phyloP scores from a whole-genome alignment of 1,140 invertebrate species.

The Augochlora pura region DNA sequence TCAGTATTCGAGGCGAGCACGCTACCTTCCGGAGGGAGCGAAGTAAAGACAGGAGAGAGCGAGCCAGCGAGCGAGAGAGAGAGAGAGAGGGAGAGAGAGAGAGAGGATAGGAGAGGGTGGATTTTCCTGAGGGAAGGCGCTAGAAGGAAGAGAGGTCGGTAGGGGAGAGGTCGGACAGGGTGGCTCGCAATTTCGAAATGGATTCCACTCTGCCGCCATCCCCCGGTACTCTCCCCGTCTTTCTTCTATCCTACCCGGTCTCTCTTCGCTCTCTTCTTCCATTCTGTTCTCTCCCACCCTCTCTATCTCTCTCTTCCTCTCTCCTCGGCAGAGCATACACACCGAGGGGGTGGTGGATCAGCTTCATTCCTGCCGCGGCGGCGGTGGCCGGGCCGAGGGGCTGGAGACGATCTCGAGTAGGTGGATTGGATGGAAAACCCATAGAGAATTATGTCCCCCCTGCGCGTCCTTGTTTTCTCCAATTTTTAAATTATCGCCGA shows the following conservation, averaged over 20 bases:
- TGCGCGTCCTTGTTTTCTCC: slow-evolving; percentile 9
- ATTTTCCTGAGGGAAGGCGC: slow-evolving; percentile 45
- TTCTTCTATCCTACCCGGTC: slow-evolving; percentile 33
- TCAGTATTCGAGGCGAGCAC: slow-evolving; percentile 77
- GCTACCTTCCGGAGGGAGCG: slow-evolving; percentile 54
- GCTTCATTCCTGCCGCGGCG: slow-evolving; percentile 57
- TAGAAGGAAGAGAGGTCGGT: slow-evolving; percentile 60
- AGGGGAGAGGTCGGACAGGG: slow-evolving; percentile 67
- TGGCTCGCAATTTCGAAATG: slow-evolving; percentile 80
- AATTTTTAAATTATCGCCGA: slow-evolving; percentile 37
- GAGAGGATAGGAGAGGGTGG: slow-evolving; percentile 26
- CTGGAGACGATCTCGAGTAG: slow-evolving; percentile 57
- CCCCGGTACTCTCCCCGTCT: slow-evolving; percentile 29
- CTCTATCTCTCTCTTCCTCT: slow-evolving; percentile 38
- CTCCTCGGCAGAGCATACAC: background rate
- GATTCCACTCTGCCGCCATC: slow-evolving; percentile 72
- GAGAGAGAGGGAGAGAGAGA: slow-evolving; percentile 3
- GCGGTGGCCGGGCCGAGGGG: slow-evolving; percentile 34
- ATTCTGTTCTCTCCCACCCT: slow-evolving; percentile 33
- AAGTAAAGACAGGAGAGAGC: slow-evolving; percentile 14
- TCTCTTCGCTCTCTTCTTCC: slow-evolving; percentile 59
- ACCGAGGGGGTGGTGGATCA: slow-evolving; percentile 61
- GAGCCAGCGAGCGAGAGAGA: slow-evolving; percentile 20
- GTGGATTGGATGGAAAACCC: slow-evolving; percentile 73
- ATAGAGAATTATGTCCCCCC: slow-evolving; percentile 46